A percentile compares a stretch with the other conserved stretches of the same genome.
Conservation (phyloP, 2,888 invertebrate species). For the Calliopum simillimum region DNA sequence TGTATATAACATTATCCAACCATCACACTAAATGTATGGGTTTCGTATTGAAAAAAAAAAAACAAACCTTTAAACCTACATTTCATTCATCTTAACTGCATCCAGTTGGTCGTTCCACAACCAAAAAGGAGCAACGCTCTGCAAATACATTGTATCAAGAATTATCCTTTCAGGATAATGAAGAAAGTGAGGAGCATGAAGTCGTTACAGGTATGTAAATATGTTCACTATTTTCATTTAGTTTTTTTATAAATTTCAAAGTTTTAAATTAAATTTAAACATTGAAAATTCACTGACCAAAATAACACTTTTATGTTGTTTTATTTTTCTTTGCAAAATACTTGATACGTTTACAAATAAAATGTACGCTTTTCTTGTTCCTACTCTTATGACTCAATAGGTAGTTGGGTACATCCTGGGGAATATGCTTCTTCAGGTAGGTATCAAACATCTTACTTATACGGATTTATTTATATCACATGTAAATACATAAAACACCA, state of each 20-base stretch:
- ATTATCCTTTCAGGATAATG: constrained; percentile 90
- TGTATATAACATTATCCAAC: constrained; percentile 1
- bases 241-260: too few species aligned
- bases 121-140: constrained; percentile 87
- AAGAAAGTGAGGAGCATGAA: constrained; percentile 85
- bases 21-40: not conserved
- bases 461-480: constrained; percentile 63
- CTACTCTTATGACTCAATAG: constrained; percentile 63
- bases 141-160: constrained; percentile 94
- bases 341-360: not conserved
- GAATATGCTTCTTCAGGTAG: constrained; percentile 99
- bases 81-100: constrained; percentile 30
- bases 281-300: not conserved
- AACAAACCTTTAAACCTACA: constrained; percentile 24
- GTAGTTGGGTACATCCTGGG: constrained; percentile 98
- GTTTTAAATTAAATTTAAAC: too few species aligned
- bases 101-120: constrained; percentile 74
- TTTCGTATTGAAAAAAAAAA: constrained; percentile 12
- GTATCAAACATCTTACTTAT: constrained; percentile 60
- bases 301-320: too few species aligned
- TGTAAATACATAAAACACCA: constrained; percentile 65
- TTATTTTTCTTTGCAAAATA: not conserved
- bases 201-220: constrained; percentile 88
- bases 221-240: too few species aligned
- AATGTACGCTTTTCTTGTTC: not conserved